phyloP scores from a whole-genome alignment of 2,113 vertebrate species.

The Epinephelus cyanopodus region DNA sequence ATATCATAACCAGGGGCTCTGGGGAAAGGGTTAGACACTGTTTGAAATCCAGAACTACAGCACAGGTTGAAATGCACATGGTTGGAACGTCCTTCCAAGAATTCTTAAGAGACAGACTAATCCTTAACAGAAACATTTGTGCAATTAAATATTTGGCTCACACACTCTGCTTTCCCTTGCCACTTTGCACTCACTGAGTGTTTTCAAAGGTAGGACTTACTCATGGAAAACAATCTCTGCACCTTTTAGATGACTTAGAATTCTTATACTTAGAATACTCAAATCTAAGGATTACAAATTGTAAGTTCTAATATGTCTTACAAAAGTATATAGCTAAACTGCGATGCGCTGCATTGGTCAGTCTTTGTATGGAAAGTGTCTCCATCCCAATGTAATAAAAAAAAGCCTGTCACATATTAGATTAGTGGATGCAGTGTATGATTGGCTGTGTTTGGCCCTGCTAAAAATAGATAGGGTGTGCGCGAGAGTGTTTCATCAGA shows the following conservation, averaged over 20 bases:
- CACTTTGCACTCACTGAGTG: conserved; percentile 32
- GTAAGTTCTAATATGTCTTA: background rate
- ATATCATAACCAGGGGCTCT: conserved; percentile 44
- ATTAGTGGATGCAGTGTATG: background rate
- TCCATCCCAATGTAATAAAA: background rate
- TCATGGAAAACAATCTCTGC: conserved; percentile 37
- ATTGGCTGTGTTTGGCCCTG: conserved; percentile 12
- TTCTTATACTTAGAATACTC: too few relatives aligned
- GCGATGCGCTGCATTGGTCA: background rate
- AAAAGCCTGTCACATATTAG: conserved; percentile 7
- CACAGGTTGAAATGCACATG: conserved; percentile 52
- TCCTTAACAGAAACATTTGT: conserved; percentile 73
- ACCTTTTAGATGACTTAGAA: conserved; percentile 9
- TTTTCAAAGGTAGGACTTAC: conserved; percentile 42
- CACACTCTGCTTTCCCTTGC: conserved; percentile 45
- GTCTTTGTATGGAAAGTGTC: background rate
- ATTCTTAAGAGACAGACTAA: conserved; percentile 69
- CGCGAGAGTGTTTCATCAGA: conserved; percentile 45
- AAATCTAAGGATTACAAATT: conserved; percentile 29
- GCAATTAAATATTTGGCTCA: conserved; percentile 75
- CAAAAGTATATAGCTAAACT: background rate
- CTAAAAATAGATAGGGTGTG: conserved; percentile 53
- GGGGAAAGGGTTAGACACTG: conserved; percentile 31
- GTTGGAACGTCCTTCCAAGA: conserved; percentile 60
- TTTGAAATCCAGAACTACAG: conserved; percentile 54